Evolutionary conservation across 1,140 invertebrate genomes (phyloP).

Genomic region (Sitodiplosis mosellana): DNA sequence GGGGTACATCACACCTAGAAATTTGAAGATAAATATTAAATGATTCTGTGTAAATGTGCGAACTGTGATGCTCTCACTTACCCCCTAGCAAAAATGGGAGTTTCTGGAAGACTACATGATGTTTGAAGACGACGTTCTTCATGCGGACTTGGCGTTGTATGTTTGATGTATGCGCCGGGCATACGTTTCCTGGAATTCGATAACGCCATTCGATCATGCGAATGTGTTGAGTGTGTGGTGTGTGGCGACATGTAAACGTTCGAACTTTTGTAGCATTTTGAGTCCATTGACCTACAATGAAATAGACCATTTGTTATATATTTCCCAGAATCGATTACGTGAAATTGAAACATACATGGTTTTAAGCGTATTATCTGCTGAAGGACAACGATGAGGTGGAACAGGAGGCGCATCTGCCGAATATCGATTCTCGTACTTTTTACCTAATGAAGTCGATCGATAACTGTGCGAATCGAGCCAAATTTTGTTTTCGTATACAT

Average conservation of each 20-base stretch:
- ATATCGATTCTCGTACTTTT: not conserved
- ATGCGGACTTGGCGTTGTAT: constrained; percentile 26
- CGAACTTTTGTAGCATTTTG: constrained; percentile 10
- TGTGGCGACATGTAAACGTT: constrained; percentile 21
- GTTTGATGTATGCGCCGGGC: constrained; percentile 26
- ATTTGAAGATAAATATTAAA: not conserved
- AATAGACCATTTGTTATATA: too few relatives aligned
- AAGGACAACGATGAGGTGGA: constrained; percentile 42
- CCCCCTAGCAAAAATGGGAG: constrained; percentile 62
- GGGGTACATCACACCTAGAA: constrained; percentile 44
- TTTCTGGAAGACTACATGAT: constrained; percentile 63
- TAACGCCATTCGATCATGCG: constrained; percentile 15
- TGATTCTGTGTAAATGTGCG: constrained; percentile 5
- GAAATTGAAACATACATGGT: constrained; percentile 22
- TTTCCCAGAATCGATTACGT: too few relatives aligned
- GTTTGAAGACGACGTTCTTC: constrained; percentile 46
- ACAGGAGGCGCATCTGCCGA: constrained; percentile 33
- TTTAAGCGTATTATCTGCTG: constrained; percentile 48
- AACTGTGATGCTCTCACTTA: too few relatives aligned
- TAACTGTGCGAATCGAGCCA: too few relatives aligned
- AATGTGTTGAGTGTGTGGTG: constrained; percentile 40
- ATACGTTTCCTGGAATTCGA: constrained; percentile 6
- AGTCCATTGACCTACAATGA: constrained; percentile 46
- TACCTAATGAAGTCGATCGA: constrained; percentile 18
- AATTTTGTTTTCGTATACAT: too few relatives aligned